Evolutionary conservation across 2,888 invertebrate species (phyloP), one percentile per base, ranked within the genome.

Genomic region (Nemurella pictetii): DNA sequence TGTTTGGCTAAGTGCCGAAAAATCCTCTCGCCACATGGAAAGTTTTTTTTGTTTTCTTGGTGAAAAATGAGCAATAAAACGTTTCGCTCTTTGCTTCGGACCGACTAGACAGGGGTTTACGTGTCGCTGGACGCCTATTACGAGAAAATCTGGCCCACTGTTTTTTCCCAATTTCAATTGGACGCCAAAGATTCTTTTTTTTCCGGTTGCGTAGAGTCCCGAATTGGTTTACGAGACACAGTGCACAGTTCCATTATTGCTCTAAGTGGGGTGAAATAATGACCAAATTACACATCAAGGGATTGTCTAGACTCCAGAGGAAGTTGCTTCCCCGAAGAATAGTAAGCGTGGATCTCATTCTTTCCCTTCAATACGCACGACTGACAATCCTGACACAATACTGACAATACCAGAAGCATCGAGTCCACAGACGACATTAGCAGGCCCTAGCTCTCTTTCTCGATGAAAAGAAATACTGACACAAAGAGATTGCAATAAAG

Each of bases 211-310:
- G 55, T 55, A 55, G 55, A 55, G 9, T 55, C 55, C 35, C 12
- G 55, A 55, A 55, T 55, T 55, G 55, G 55, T 20, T 55, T 55
- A 55, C 20, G 55, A 55, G 55, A 7, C 15, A 20, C 55, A 55
- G 9, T 20, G 15, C 55, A 55, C 20, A 20, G 20, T 55, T 55
- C 55, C 55, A 55, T 55, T 75, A 75, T 75, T 75, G 75, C 75
- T n/a, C 75, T 26, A 75, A 75, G 75, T 75, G 75, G 75, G 26
- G 28, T 25, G 28, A 27, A 75, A 75, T 75, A 75, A 75, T 75
- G 75, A 28, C 75, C 75, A 75, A 75, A 75, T 75, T 75, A 75
- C 75, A 75, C 28, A 26, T 75, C 27, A 75, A 75, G 75, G 28
- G 75, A 75, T 75, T 75, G 75, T 75, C 75, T 75, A 9, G 2